These are phyloP conservation scores for Odontesthes bonariensis DNA, from an alignment of 2,113 vertebrate species.

Conservation along the genomic window DNA sequence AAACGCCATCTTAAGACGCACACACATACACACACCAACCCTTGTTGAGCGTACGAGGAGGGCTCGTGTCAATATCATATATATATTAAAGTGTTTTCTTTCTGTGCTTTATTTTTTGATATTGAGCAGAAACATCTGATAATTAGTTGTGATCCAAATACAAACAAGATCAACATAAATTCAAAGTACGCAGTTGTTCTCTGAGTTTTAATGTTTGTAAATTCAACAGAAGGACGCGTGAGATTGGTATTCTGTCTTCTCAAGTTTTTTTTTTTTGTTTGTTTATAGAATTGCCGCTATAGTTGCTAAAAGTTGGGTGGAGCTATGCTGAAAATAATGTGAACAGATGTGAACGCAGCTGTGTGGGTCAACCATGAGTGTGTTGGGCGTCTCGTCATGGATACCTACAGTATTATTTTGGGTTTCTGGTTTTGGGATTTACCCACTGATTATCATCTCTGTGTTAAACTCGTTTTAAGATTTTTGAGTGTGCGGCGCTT, in stretches of 20 bases:
- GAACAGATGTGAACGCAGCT: slow-evolving; percentile 17
- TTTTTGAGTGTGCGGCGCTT: not conserved
- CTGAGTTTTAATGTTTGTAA: too few species aligned
- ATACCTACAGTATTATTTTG: not conserved
- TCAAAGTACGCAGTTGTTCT: not conserved
- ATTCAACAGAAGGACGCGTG: too few species aligned
- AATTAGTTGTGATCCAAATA: not conserved
- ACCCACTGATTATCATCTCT: too few species aligned
- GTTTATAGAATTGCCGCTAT: too few species aligned
- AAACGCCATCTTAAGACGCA: slow-evolving; percentile 39
- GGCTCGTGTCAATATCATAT: too few species aligned
- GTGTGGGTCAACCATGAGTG: slow-evolving; percentile 15
- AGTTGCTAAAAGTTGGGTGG: not conserved
- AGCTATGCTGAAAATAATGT: not conserved
- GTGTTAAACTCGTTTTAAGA: not conserved
- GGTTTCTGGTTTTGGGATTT: not conserved
- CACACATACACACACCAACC: not conserved
- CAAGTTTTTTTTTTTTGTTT: too few species aligned
- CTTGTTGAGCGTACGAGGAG: not conserved
- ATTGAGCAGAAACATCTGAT: not conserved
- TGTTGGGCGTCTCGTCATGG: not conserved
- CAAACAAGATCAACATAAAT: not conserved
- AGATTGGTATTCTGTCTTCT: too few species aligned
- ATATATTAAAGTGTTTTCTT: too few species aligned
- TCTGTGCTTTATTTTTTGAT: too few species aligned